These are phyloP conservation scores for Ooceraea biroi DNA, from an alignment of 1,140 invertebrate genomes.

Conservation along the genomic window DNA sequence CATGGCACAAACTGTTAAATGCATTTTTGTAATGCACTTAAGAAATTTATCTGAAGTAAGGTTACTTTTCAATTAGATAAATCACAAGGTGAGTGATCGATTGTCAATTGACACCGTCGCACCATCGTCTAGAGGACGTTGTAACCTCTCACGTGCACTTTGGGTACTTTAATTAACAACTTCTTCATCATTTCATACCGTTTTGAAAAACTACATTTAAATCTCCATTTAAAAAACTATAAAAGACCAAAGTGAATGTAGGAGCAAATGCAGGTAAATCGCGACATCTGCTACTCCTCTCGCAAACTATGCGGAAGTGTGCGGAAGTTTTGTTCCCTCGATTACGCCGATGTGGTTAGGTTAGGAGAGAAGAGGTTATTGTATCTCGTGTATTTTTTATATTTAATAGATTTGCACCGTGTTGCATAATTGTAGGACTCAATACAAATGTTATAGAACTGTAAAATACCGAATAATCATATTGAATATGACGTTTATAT, in stretches of 20 bases:
- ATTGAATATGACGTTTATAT: slow-evolving; percentile 68
- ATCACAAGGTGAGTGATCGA: neutral
- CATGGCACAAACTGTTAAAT: slow-evolving; percentile 39
- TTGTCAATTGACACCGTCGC: neutral
- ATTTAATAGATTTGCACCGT: no score
- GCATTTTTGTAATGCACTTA: slow-evolving; percentile 28
- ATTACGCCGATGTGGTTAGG: no score
- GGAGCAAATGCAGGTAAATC: no score
- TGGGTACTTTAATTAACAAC: neutral
- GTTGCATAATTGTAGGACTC: no score
- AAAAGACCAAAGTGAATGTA: no score
- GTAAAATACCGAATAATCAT: neutral
- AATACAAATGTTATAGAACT: neutral
- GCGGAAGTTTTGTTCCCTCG: no score
- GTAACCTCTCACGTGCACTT: neutral
- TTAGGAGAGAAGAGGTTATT: no score
- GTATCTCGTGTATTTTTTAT: no score
- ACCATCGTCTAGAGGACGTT: neutral
- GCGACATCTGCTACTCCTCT: no score
- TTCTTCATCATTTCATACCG: neutral
- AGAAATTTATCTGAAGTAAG: slow-evolving; percentile 11
- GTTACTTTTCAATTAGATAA: slow-evolving; percentile 16
- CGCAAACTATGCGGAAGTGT: no score
- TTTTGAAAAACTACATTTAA: neutral
- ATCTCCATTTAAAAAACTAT: no score